Conservation (phyloP, 2,888 invertebrate genomes). For the Eupithecia tripunctaria region DNA sequence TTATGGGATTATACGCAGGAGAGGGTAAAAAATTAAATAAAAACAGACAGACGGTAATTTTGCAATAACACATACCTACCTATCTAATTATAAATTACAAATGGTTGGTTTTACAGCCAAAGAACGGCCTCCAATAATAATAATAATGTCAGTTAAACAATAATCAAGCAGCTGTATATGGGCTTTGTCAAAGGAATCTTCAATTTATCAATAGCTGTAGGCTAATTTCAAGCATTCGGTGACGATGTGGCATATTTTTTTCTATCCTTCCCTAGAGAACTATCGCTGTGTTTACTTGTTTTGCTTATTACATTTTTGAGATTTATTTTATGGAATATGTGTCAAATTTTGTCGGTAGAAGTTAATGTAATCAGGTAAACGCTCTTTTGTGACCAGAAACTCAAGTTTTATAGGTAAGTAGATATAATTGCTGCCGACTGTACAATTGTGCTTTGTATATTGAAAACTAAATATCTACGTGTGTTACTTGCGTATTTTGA, state of each 20-base stretch:
- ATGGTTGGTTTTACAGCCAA: too few species aligned
- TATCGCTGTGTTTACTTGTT: background rate
- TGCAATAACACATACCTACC: too few species aligned
- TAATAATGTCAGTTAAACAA: too few species aligned
- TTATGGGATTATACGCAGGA: too few species aligned
- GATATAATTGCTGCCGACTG: background rate
- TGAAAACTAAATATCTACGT: background rate
- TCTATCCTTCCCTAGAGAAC: background rate
- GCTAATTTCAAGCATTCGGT: background rate
- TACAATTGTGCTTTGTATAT: background rate
- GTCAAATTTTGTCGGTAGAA: background rate
- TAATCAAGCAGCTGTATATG: too few species aligned
- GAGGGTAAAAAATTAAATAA: too few species aligned
- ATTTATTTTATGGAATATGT: background rate
- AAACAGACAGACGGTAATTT: too few species aligned
- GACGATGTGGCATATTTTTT: too few species aligned
- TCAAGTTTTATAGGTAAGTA: background rate
- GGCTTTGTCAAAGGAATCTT: too few species aligned
- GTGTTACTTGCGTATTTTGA: background rate
- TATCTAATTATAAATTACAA: too few species aligned
- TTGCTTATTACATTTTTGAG: background rate
- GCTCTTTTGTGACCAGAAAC: background rate
- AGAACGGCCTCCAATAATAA: too few species aligned
- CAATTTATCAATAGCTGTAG: too few species aligned
- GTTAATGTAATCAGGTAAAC: background rate